These are phyloP conservation scores for Chloropsis hardwickii DNA, from an alignment of 2,113 vertebrate genomes.

Conservation along the genomic window DNA sequence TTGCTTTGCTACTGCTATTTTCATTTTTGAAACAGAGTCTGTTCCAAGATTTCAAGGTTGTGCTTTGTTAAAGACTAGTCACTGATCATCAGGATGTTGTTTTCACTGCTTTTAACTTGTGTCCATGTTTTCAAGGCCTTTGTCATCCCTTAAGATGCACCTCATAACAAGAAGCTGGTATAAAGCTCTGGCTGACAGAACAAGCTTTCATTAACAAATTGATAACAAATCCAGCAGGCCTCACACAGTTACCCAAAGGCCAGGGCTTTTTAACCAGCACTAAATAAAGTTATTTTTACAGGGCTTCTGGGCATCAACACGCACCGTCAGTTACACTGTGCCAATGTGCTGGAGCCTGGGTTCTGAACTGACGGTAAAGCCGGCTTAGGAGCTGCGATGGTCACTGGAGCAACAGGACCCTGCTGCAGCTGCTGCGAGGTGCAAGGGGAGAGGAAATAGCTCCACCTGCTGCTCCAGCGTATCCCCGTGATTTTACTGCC, in stretches of 20 bases:
- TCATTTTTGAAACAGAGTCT: not conserved
- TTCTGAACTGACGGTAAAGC: not conserved
- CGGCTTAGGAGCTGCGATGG: rapidly evolving
- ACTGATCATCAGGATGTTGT: not conserved
- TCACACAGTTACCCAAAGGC: not conserved
- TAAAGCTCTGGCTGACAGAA: not conserved
- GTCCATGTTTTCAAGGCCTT: not conserved
- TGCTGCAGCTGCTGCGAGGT: not conserved
- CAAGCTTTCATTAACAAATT: not conserved
- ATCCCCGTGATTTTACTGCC: not conserved
- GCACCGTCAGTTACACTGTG: rapidly evolving
- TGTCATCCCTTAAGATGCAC: not conserved
- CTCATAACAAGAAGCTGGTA: not conserved
- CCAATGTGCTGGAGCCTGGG: rapidly evolving
- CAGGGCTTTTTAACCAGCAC: not conserved
- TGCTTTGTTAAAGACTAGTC: not conserved
- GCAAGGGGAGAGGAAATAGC: not conserved
- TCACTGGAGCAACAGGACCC: not conserved
- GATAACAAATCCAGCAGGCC: not conserved
- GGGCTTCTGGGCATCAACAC: not conserved
- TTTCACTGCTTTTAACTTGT: not conserved
- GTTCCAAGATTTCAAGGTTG: not conserved
- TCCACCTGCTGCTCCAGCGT: not conserved
- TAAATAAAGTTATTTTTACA: not conserved
- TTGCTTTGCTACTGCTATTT: not conserved